Base-by-base conservation (phyloP, 2,113 vertebrate genomes). In the Ia io region DNA sequence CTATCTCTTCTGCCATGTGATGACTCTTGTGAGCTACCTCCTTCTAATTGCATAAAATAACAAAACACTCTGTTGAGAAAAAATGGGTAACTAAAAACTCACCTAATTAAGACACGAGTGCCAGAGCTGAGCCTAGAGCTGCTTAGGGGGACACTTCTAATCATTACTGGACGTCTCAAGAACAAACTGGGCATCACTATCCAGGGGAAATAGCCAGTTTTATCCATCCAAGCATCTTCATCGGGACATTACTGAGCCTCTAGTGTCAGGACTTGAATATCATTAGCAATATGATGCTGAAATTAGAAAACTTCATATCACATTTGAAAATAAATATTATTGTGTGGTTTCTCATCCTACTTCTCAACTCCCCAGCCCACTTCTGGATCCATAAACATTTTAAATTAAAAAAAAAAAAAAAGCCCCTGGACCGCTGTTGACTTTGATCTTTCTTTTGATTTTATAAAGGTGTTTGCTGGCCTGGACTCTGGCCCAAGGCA, bases 31-130 rank as follows among this genome's bases (percentile, higher is more conserved):
- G 49, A 97, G 90, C 44, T 61, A 93, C 80, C 47, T 95, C 59
- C 67, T 92, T 69, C 92, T 97, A 97, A 96, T 93, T 96, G 74
- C 83, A 95, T 80, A 93, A 97, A 96, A 93, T 84, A 95, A 92
- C 40, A 83, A 96, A 93, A 70, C 40, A 42, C 51, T 95, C 63
- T 82, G 35, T 71, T 93, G 92, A 95, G 65, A 30, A 96, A 93
- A 96, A 92, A 84, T 35, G n/a, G 63, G 10, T 67, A 85, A 92
- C 53, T 86, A 88, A 92, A 97, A 96, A 85, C 37, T 78, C 73
- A 94, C 49, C 42, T 97, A 95, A 96, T 90, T 93, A 95, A 94
- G 93, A 92, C 63, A 16, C 13, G 79, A 80, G 30, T 93, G 85
- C 90, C 90, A 95, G 84, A 88, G 69, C 67, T 47, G 77, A 93